Evolutionary conservation across 2,797 vertebrate species (phyloP), one percentile per base, ranked within the genome.

Genomic region (Danio albolineatus): DNA sequence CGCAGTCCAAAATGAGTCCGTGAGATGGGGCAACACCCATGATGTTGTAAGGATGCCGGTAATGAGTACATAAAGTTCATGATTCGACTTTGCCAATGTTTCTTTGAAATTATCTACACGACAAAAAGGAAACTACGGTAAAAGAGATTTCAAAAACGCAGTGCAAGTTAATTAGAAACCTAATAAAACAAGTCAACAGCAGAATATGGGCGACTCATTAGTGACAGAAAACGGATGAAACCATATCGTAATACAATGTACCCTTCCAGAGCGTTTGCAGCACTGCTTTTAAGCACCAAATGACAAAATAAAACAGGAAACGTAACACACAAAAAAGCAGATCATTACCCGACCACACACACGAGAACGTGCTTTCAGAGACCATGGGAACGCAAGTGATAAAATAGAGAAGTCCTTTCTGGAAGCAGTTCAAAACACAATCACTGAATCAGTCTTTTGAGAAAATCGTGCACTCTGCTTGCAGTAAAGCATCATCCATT

Each of bases 151-250:
- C 1, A 39, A 72, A 53, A 62, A 46, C 48, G 54, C 49, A 79
- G 69, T 73, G 69, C 69, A 73, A 57, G 43, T 66, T 73, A 57
- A 72, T 79, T 39, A 44, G 59, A 79, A 73, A 79, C 67, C 36
- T 78, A 43, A 78, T 78, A 51, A 71, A 70, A 62, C 5, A 65
- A 51, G 46, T 51, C 38, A 6, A 71, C 54, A 78, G 76, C 66
- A 78, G 46, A 78, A 61, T 13, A 53, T 10, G 66, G 65, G 17
- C 19, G 1, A 51, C 51, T 10, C 46, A 43, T 78, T 65, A 14
- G 66, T 17, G 67, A 53, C 48, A 64, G 12, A 61, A 1, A 39
- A 44, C 13, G 13, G 14, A 8, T 19, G 39, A 60, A 59, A 53
- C 48, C 60, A 21, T 44, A 73, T 9, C 48, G 21, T 61, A 28